phyloP scores from a whole-genome alignment of 2,797 vertebrate species.

The Melanotaenia nigrans region DNA sequence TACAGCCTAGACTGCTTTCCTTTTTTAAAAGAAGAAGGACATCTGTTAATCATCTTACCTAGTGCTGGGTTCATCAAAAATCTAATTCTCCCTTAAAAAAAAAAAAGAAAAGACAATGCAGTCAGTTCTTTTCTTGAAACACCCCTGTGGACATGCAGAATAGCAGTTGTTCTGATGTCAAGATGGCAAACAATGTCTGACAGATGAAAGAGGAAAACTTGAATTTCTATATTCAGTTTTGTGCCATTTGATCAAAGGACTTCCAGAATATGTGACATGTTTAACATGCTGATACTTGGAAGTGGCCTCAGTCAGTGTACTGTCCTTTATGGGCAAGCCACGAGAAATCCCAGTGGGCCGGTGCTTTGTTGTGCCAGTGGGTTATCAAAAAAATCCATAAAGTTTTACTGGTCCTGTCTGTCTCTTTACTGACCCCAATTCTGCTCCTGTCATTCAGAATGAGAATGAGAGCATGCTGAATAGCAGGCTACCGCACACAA shows the following conservation, averaged over 20 bases:
- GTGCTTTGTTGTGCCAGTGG: conserved; percentile 7
- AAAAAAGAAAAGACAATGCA: not conserved
- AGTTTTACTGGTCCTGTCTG: conserved; percentile 6
- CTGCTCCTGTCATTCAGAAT: not conserved
- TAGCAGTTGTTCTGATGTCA: not conserved
- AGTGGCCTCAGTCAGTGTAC: conserved; percentile 2
- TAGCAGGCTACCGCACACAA: not conserved
- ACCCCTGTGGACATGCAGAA: not conserved
- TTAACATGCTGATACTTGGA: not conserved
- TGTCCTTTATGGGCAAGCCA: not conserved
- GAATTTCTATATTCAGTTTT: not conserved
- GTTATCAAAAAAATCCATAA: conserved; percentile 18
- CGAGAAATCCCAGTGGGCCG: not conserved
- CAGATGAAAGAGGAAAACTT: not conserved
- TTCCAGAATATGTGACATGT: not conserved
- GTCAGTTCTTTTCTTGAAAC: not conserved
- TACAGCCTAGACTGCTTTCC: not conserved
- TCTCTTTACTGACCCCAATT: not conserved
- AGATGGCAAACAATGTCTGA: not conserved
- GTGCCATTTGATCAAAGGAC: not conserved
- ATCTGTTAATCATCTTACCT: not conserved
- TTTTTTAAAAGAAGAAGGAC: not conserved
- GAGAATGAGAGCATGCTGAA: not conserved
- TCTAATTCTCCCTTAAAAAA: not conserved
- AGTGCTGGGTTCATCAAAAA: not conserved